Conservation (phyloP, 2,113 vertebrate species). For the Melanotaenia duboulayi region DNA sequence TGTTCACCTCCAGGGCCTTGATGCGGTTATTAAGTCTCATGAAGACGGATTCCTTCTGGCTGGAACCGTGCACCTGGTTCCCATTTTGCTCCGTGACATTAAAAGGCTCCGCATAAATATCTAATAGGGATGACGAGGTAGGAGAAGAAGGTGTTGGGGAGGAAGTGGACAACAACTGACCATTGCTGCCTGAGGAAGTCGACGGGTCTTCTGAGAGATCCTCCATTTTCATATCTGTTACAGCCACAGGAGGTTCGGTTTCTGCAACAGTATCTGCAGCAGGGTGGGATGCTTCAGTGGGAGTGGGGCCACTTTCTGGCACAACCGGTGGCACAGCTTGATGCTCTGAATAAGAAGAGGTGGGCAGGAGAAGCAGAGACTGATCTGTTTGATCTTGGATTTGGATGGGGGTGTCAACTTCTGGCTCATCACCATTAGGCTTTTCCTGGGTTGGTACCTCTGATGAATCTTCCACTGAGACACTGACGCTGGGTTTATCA, state of each 20-base stretch:
- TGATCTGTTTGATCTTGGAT: slow-evolving; percentile 31
- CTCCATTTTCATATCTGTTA: slow-evolving; percentile 81
- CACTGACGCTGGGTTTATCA: slow-evolving; percentile 11
- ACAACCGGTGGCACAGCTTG: slow-evolving; percentile 34
- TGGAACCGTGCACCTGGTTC: slow-evolving; percentile 90
- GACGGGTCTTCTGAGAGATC: slow-evolving; percentile 84
- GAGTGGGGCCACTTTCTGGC: slow-evolving; percentile 52
- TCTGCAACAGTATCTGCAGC: slow-evolving; percentile 37
- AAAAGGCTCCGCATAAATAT: slow-evolving; percentile 93
- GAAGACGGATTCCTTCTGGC: slow-evolving; percentile 97
- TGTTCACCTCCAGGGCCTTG: slow-evolving; percentile 97
- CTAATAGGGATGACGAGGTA: slow-evolving; percentile 77
- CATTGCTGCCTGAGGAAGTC: slow-evolving; percentile 32
- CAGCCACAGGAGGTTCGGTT: slow-evolving; percentile 47
- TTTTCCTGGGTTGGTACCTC: slow-evolving; percentile 27
- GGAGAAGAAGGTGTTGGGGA: neutral
- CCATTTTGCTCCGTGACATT: slow-evolving; percentile 90
- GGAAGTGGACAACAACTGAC: slow-evolving; percentile 77
- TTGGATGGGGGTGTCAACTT: slow-evolving; percentile 17
- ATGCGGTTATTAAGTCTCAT: slow-evolving; percentile 99
- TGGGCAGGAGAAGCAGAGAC: slow-evolving; percentile 47
- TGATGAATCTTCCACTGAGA: slow-evolving; percentile 14
- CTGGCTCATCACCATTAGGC: slow-evolving; percentile 2
- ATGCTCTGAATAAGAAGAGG: slow-evolving; percentile 67
- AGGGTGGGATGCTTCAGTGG: slow-evolving; percentile 63